phyloP scores from a whole-genome alignment of 2,113 vertebrate species.

The Anguilla japonica region DNA sequence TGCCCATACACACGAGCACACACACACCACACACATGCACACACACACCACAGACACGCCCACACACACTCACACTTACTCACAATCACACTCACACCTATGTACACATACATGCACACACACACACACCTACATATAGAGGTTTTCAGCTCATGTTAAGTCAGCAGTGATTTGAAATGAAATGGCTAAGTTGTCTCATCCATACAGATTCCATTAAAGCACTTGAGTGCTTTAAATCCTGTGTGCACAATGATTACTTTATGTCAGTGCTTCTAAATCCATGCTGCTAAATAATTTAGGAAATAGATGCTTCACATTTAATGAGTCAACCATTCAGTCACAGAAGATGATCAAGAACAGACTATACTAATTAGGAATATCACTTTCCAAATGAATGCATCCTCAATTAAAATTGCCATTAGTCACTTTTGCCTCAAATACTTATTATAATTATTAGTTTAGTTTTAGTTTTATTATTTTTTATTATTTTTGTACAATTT shows the following conservation, averaged over 20 bases:
- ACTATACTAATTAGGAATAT: not conserved
- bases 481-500: too few relatives aligned
- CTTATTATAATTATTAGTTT: slow-evolving; percentile 37
- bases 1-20: too few relatives aligned
- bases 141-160: too few relatives aligned
- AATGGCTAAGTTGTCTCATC: not conserved
- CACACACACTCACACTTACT: too few relatives aligned
- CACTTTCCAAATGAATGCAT: slow-evolving; percentile 28
- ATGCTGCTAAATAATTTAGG: not conserved
- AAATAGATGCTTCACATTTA: slow-evolving; percentile 22
- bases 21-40: too few relatives aligned
- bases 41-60: too few relatives aligned
- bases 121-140: too few relatives aligned
- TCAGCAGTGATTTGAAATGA: not conserved
- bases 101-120: too few relatives aligned
- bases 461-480: too few relatives aligned
- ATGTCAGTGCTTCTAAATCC: not conserved
- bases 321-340: slow-evolving; percentile 24
- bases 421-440: slow-evolving; percentile 43
- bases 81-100: too few relatives aligned
- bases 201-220: not conserved
- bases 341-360: not conserved
- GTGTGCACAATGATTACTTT: not conserved
- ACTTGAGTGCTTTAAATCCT: not conserved
- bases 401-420: slow-evolving; percentile 30